phyloP scores from a whole-genome alignment of 2,113 vertebrate species.

The Genyomyrus donnyi region DNA sequence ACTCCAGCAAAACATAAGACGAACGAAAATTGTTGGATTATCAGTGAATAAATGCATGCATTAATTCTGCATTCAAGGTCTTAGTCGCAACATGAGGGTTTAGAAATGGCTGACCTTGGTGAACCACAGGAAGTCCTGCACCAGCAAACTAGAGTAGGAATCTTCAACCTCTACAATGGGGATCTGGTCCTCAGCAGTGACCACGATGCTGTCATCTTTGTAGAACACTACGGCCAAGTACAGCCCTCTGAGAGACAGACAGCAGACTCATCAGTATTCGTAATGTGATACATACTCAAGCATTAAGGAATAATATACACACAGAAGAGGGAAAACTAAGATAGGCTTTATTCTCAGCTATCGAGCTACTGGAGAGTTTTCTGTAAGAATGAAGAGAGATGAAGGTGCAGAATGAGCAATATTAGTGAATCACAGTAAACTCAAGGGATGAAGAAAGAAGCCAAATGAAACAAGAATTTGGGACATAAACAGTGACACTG shows the following conservation, averaged over 20 bases:
- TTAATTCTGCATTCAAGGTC: neutral
- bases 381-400: neutral
- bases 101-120: constrained; percentile 64
- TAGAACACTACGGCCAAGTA: constrained; percentile 79
- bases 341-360: neutral
- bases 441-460: neutral
- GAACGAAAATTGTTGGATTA: neutral
- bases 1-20: neutral
- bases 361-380: neutral
- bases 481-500: neutral
- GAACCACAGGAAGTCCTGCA: constrained; percentile 89
- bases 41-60: neutral
- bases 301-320: neutral
- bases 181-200: constrained; percentile 84
- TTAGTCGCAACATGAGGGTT: neutral
- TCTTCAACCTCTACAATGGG: constrained; percentile 83
- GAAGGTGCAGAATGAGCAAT: neutral
- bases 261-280: neutral
- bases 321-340: neutral
- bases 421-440: neutral
- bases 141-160: constrained; percentile 76
- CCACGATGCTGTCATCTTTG: constrained; percentile 74
- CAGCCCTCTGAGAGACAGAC: constrained; percentile 60
- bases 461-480: neutral
- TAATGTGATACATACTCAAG: neutral